Evolutionary conservation across 1,140 invertebrate species (phyloP).

Genomic region (Sesamia nonagrioides): DNA sequence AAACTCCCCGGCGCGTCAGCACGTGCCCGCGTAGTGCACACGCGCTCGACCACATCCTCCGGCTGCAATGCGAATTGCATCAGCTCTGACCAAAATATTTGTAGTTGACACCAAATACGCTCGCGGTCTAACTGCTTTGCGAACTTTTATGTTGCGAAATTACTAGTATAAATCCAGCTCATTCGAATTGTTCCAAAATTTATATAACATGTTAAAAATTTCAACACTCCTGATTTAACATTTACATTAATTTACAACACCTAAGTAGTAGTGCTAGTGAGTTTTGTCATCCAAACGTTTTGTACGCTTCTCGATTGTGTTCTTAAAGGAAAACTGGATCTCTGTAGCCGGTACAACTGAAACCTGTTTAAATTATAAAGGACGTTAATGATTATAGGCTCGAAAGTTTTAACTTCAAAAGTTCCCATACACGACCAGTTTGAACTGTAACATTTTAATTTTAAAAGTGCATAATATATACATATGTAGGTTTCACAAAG

Average conservation of each 20-base stretch:
- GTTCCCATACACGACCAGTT: background rate
- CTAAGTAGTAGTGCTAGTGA: background rate
- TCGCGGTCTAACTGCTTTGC: conserved; percentile 70
- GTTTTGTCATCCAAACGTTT: conserved; percentile 2
- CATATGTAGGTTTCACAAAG: too few relatives aligned
- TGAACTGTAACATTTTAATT: background rate
- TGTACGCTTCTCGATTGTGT: background rate
- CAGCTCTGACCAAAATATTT: conserved; percentile 69
- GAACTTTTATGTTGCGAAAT: conserved; percentile 62
- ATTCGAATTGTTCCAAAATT: conserved; percentile 26
- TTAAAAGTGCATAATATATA: background rate
- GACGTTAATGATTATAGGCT: background rate
- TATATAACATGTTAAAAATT: background rate
- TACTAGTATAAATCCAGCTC: conserved; percentile 18
- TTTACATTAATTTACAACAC: background rate
- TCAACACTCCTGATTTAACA: background rate
- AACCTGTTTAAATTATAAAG: conserved; percentile 8
- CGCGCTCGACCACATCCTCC: conserved; percentile 55
- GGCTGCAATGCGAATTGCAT: conserved; percentile 80
- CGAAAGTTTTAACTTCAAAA: conserved; percentile 14
- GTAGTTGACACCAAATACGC: conserved; percentile 60
- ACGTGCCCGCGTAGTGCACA: conserved; percentile 63
- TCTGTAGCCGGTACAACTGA: conserved; percentile 1
- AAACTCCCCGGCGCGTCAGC: conserved; percentile 62
- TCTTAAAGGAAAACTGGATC: conserved; percentile 32